Percentiles rank a stretch among this genome's conserved stretches.
phyloP scores from a whole-genome alignment of 1,140 invertebrate species.

The Triops cancriformis region DNA sequence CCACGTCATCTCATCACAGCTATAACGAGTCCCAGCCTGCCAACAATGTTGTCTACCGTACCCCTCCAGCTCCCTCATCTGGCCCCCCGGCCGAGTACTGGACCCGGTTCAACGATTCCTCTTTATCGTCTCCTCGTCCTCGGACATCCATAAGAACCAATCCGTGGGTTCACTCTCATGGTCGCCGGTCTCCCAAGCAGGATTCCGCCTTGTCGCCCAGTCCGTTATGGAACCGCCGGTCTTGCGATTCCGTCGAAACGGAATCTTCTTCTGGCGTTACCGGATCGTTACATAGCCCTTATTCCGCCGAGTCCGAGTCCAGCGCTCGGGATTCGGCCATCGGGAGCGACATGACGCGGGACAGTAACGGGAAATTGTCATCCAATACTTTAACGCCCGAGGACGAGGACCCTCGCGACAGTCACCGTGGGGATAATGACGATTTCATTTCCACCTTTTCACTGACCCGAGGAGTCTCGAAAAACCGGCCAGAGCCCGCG shows the following conservation, averaged over 20 bases:
- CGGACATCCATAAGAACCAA: slow-evolving; percentile 29
- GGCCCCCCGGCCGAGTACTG: not conserved
- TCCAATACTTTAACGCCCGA: not conserved
- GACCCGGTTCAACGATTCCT: not conserved
- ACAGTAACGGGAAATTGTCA: not conserved
- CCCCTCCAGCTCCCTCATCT: not conserved
- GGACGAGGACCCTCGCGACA: not conserved
- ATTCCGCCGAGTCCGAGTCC: not conserved
- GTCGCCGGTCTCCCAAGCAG: not conserved
- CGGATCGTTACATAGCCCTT: not conserved
- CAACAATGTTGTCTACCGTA: not conserved
- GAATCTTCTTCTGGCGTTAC: not conserved
- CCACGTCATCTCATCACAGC: not conserved
- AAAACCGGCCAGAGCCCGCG: not conserved
- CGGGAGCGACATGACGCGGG: not conserved
- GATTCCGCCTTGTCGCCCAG: not conserved
- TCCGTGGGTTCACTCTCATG: slow-evolving; percentile 24
- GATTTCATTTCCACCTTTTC: not conserved
- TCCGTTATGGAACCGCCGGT: not conserved
- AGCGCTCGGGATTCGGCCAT: slow-evolving; percentile 7
- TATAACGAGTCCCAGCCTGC: not conserved
- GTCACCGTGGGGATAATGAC: not conserved
- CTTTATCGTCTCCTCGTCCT: slow-evolving; percentile 23
- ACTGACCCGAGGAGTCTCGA: not conserved
- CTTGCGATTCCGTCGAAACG: not conserved